Evolutionary conservation across 37 sponge, comb jelly and placozoan genomes (phyloP).

Genomic region (Aphrocallistes beatrix): DNA sequence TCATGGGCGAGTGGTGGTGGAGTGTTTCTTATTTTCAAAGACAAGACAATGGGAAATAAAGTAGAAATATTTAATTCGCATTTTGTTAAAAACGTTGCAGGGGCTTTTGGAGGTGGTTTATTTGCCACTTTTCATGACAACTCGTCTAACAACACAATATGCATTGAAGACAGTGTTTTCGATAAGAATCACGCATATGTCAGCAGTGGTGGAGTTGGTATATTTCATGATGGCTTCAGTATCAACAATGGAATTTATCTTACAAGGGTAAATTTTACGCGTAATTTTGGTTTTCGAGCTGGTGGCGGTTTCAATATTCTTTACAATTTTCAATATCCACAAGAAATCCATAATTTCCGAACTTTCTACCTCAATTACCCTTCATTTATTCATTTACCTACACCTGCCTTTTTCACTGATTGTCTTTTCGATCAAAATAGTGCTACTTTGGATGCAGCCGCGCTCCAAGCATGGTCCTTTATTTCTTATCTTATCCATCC

Average conservation of each 20-base stretch:
- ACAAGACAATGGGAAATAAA: background rate
- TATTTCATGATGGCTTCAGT: background rate
- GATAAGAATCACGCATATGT: background rate
- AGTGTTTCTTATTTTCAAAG: background rate
- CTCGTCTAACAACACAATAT: background rate
- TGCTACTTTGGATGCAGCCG: background rate
- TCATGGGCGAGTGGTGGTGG: background rate
- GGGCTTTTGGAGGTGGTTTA: background rate
- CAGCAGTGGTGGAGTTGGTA: background rate
- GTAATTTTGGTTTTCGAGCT: background rate
- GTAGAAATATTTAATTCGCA: background rate
- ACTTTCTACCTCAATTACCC: background rate
- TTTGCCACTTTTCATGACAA: background rate
- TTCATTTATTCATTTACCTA: background rate
- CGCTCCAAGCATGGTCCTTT: background rate
- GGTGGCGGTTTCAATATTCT: slow-evolving; percentile 4
- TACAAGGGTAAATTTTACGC: background rate
- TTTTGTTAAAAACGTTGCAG: background rate
- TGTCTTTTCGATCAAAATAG: background rate
- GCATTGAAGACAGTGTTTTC: background rate
- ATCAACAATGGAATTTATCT: background rate
- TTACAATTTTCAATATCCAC: background rate
- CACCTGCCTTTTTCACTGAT: background rate
- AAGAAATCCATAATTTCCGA: background rate
- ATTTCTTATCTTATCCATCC: background rate